These are phyloP conservation scores for Lydus trimaculatus DNA, from an alignment of 2,888 invertebrate species.

Conservation along the genomic window DNA sequence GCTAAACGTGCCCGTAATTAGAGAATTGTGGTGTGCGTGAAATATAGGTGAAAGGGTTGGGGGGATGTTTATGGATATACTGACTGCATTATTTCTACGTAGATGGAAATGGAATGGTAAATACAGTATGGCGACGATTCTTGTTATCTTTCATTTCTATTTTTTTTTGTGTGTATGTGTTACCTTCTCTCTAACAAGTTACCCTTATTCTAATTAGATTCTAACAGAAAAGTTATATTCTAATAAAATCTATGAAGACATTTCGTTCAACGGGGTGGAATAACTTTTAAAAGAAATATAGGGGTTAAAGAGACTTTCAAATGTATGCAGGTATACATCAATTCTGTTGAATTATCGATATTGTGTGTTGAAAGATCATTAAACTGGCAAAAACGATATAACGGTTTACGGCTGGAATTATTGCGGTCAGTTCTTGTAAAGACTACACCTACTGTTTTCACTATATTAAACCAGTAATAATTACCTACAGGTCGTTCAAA, in stretches of 20 bases:
- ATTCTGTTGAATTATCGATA: neutral
- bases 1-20: constrained; percentile 61
- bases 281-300: no score
- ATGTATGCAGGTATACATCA: neutral
- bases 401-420: neutral
- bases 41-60: constrained; percentile 56
- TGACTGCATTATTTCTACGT: constrained; percentile 43
- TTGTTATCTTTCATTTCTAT: neutral
- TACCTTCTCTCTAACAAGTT: constrained; percentile 11
- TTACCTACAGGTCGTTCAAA: neutral
- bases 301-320: neutral
- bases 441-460: neutral
- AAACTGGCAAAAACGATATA: constrained; percentile 3
- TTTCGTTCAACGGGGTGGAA: constrained; percentile 9
- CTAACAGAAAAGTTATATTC: constrained; percentile 30
- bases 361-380: constrained; percentile 27
- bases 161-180: neutral
- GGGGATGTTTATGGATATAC: constrained; percentile 50
- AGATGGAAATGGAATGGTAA: constrained; percentile 35
- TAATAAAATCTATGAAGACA: constrained; percentile 32
- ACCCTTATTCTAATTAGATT: constrained; percentile 30
- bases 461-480: neutral
- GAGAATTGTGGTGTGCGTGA: constrained; percentile 61
- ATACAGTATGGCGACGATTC: constrained; percentile 21
- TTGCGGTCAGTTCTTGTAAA: constrained; percentile 3